phyloP scores from a whole-genome alignment of 2,797 vertebrate genomes.

The Eupleurogrammus muticus region DNA sequence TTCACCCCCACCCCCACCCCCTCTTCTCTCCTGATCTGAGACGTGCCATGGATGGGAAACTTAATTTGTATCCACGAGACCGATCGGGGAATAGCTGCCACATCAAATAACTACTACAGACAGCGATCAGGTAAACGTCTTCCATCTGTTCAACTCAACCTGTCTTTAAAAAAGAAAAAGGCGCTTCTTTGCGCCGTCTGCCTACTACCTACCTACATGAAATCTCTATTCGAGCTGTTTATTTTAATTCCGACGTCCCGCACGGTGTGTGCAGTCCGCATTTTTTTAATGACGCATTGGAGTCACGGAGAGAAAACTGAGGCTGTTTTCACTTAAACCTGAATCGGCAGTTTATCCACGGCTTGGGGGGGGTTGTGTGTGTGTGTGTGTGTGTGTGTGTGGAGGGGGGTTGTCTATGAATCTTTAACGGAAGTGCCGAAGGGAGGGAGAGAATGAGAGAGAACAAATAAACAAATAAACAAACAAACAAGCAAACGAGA shows the following conservation, averaged over 20 bases:
- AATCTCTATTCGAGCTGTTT: slow-evolving; percentile 27
- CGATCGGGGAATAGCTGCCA: slow-evolving; percentile 82
- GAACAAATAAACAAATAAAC: too few species aligned
- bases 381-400: too few species aligned
- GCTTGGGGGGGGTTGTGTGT: too few species aligned
- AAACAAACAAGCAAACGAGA: too few species aligned
- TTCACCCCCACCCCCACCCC: slow-evolving; percentile 67
- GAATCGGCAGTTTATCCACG: too few species aligned
- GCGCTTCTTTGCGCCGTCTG: slow-evolving; percentile 37
- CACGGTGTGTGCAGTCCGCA: neutral
- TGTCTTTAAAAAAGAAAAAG: neutral
- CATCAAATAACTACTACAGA: slow-evolving; percentile 86
- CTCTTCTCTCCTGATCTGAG: slow-evolving; percentile 63
- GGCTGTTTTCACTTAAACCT: too few species aligned
- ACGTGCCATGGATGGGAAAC: slow-evolving; percentile 88
- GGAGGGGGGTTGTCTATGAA: too few species aligned
- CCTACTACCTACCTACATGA: too few species aligned
- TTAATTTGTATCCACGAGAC: slow-evolving; percentile 85
- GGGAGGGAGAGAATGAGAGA: neutral
- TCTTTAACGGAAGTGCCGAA: too few species aligned
- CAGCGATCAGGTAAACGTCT: slow-evolving; percentile 84
- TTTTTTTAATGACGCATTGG: too few species aligned
- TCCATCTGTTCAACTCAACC: slow-evolving; percentile 22
- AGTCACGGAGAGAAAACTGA: too few species aligned
- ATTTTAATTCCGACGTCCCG: slow-evolving; percentile 6